phyloP scores from a whole-genome alignment of 2,797 vertebrate species.

The Eupleurogrammus muticus region DNA sequence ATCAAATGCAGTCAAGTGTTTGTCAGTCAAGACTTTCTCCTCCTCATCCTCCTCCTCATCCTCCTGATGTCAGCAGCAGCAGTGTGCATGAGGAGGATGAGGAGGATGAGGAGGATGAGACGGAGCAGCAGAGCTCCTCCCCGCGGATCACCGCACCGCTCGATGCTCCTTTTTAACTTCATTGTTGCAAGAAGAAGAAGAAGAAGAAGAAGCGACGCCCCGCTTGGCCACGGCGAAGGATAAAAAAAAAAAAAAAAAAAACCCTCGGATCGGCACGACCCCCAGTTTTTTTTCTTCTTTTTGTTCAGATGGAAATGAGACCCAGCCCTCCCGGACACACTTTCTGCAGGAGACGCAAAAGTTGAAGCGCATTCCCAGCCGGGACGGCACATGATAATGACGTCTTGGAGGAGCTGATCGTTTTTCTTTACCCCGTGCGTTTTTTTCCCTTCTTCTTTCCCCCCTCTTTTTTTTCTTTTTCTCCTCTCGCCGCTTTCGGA shows the following conservation, averaged over 20 bases:
- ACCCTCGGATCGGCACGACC: constrained; percentile 55
- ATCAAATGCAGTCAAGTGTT: too few relatives aligned
- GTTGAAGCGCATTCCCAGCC: constrained; percentile 67
- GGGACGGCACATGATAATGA: constrained; percentile 44
- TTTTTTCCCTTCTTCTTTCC: not conserved
- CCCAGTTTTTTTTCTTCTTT: constrained; percentile 16
- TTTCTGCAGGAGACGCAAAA: constrained; percentile 67
- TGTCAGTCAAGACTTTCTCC: too few relatives aligned
- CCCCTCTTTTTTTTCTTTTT: not conserved
- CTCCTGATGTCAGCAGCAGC: not conserved
- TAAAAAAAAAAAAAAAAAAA: constrained; percentile 60
- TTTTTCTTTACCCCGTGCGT: too few relatives aligned
- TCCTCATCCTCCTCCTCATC: constrained; percentile 6
- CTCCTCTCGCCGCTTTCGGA: not conserved
- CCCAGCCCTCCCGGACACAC: constrained; percentile 66
- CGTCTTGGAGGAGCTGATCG: constrained; percentile 61
- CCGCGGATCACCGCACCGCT: constrained; percentile 57
- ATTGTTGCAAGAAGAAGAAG: too few relatives aligned
- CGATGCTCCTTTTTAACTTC: constrained; percentile 76
- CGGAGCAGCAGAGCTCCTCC: constrained; percentile 74
- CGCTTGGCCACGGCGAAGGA: constrained; percentile 57
- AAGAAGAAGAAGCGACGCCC: constrained; percentile 74
- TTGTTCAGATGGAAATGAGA: constrained; percentile 80
- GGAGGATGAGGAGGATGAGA: constrained; percentile 38
- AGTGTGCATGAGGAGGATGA: not conserved